These are phyloP conservation scores for Phoenoteleia sp. DNA, from an alignment of 2,888 invertebrate genomes.

Conservation along the genomic window DNA sequence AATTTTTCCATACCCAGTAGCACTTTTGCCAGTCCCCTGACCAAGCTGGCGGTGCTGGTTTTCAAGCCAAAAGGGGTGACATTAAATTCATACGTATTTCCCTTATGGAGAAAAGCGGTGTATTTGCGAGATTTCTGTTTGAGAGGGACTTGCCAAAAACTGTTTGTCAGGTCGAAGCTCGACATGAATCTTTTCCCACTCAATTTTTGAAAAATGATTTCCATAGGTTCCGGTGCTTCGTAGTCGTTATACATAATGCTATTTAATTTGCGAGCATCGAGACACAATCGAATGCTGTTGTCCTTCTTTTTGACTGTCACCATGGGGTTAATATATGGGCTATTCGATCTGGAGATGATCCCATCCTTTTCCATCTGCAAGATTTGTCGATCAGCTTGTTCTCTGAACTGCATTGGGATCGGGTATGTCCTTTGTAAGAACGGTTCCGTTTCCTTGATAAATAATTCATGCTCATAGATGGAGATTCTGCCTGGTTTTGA, in stretches of 20 bases:
- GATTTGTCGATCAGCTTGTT: neutral
- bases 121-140: neutral
- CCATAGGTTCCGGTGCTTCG: constrained; percentile 12
- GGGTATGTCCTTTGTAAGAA: constrained; percentile 7
- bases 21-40: neutral
- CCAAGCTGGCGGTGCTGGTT: neutral
- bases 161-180: constrained; percentile 3
- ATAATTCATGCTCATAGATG: neutral
- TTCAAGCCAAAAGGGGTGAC: too few species aligned
- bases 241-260: neutral
- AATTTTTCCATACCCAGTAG: neutral
- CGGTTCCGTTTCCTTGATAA: neutral
- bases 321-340: constrained; percentile 16
- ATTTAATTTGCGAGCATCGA: constrained; percentile 24
- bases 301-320: neutral
- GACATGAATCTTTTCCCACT: neutral
- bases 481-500: neutral
- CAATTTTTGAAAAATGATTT: constrained; percentile 8
- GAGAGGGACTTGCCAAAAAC: constrained; percentile 14
- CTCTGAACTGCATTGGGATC: neutral
- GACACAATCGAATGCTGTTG: neutral
- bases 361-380: neutral
- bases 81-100: neutral
- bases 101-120: constrained; percentile 3
- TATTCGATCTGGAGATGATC: neutral